Evolutionary conservation across 1,140 invertebrate genomes (phyloP).

Genomic region (Yoshiicerus persimilis): DNA sequence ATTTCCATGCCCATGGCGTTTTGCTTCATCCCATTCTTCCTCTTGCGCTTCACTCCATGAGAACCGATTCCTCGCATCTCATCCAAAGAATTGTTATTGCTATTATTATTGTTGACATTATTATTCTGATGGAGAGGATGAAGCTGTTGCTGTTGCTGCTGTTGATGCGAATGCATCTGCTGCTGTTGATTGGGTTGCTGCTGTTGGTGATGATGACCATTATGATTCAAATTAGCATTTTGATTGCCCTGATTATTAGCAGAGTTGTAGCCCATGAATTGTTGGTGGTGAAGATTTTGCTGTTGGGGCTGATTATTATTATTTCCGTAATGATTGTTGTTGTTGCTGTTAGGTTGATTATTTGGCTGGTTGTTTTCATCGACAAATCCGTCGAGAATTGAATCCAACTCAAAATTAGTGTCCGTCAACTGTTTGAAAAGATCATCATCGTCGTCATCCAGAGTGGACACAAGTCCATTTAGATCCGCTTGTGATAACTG

Average conservation of each 20-base stretch:
- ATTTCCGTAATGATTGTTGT: slow-evolving; percentile 30
- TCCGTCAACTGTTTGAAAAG: slow-evolving; percentile 71
- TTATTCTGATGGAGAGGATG: slow-evolving; percentile 26
- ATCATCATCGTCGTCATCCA: slow-evolving; percentile 67
- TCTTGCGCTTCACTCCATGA: neutral
- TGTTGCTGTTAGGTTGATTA: slow-evolving; percentile 34
- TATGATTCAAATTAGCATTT: slow-evolving; percentile 27
- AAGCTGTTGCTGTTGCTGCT: slow-evolving; percentile 47
- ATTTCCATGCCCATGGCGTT: slow-evolving; percentile 1
- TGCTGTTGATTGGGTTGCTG: neutral
- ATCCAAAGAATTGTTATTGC: slow-evolving; percentile 7
- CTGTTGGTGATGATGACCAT: slow-evolving; percentile 47
- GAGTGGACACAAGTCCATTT: slow-evolving; percentile 60
- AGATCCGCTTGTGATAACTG: slow-evolving; percentile 69
- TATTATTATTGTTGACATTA: neutral
- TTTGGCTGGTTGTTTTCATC: slow-evolving; percentile 43
- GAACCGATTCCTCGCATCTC: neutral
- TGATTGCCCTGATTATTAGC: slow-evolving; percentile 30
- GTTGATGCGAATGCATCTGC: slow-evolving; percentile 2
- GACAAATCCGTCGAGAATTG: slow-evolving; percentile 57
- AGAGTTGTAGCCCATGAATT: slow-evolving; percentile 4
- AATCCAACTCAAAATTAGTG: slow-evolving; percentile 62
- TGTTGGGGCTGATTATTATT: neutral
- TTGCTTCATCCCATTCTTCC: neutral
- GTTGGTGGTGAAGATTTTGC: slow-evolving; percentile 24